phyloP scores from a whole-genome alignment of 2,113 vertebrate genomes.

The Zosterops lateralis region DNA sequence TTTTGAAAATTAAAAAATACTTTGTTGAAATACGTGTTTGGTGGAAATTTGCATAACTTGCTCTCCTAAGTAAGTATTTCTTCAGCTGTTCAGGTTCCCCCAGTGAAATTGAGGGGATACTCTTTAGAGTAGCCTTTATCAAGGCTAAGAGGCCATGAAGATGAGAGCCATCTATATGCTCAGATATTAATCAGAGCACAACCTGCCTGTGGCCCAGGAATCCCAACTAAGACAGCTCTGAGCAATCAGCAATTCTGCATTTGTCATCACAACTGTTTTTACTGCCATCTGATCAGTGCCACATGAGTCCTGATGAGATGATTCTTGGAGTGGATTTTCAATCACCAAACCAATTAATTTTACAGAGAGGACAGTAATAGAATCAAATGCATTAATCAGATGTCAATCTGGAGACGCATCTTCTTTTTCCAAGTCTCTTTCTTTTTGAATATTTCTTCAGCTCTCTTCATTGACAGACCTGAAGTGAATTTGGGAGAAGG shows the following conservation, averaged over 20 bases:
- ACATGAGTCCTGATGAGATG: conserved; percentile 45
- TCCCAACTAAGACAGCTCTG: conserved; percentile 32
- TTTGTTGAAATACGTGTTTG: background rate
- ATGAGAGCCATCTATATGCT: background rate
- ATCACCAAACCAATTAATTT: conserved; percentile 62
- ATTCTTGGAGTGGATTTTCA: conserved; percentile 56
- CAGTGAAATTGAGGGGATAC: background rate
- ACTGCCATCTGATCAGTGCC: conserved; percentile 62
- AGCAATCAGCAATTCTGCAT: conserved; percentile 59
- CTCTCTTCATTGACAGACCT: background rate
- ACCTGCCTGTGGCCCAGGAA: conserved; percentile 45
- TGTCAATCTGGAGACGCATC: background rate
- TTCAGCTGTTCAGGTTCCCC: background rate
- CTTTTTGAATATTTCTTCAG: background rate
- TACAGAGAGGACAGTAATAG: background rate
- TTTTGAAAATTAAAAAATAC: background rate
- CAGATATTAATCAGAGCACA: conserved; percentile 31
- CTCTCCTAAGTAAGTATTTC: background rate
- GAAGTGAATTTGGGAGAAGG: background rate
- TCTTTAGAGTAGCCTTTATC: background rate
- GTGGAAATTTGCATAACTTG: background rate
- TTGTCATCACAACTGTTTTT: conserved; percentile 66
- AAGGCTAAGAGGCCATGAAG: background rate
- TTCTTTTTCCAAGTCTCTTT: background rate
- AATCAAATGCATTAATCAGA: background rate